Evolutionary conservation across 2,888 invertebrate genomes (phyloP), one percentile per base, ranked within the genome.

Genomic region (Protonemura montana): DNA sequence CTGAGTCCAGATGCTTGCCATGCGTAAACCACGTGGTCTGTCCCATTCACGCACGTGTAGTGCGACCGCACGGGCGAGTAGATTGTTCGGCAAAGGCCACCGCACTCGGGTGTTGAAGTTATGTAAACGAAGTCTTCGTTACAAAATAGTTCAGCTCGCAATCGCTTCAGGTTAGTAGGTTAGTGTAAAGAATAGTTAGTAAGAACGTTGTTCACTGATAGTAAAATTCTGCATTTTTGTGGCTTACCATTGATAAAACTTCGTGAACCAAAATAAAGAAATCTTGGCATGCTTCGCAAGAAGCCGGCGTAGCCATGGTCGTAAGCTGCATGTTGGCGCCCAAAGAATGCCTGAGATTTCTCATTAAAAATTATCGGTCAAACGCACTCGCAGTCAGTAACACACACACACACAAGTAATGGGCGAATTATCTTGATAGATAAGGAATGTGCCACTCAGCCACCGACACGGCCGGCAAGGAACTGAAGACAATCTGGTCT

Each of bases 201-300:
- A 5, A n/a, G n/a, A 77, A 77, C 16, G 16, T 78, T 78, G 27
- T 29, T 29, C 78, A 29, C 78, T 10, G 59, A 16, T 59, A 59
- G 59, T 59, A 59, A 7, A 10, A 21, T 59, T 7, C 1, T 59
- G 7, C 7, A 13, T 13, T 59, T 35, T 10, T 10, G 1, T 59
- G 59, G 92, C 91, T 92, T 94, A 95, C 95, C 95, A 94, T 94
- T 92, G 93, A 93, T 91, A 95, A 93, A 90, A 95, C 93, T 89
- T 95, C 94, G 89, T 94, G 94, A 90, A 95, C 95, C 90, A 95
- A 93, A 89, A 94, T 91, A 90, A 95, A 93, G 91, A 95, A 95
- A 91, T 96, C 95, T 90, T 95, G 95, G 91, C 96, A 93, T 89
- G 95, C 94, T 91, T 95, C 95, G 89, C 95, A 95, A 35, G 83